Percentiles rank a stretch among this genome's conserved stretches.
phyloP scores from a whole-genome alignment of 2,113 vertebrate species.

The Eublepharis macularius region DNA sequence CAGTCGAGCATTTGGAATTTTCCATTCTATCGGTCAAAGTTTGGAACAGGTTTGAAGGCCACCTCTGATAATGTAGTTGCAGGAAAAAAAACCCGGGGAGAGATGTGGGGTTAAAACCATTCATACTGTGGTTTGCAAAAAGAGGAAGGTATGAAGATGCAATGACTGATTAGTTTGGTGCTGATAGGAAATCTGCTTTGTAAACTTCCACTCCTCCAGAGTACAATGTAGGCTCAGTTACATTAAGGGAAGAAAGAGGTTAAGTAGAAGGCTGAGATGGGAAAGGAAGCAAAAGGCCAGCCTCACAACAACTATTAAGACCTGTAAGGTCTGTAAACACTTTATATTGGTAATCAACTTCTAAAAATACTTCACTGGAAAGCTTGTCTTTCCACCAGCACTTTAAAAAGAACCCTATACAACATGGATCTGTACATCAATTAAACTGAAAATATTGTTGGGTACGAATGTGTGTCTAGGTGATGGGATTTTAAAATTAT shows the following conservation, averaged over 20 bases:
- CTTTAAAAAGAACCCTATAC: neutral
- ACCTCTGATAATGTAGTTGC: neutral
- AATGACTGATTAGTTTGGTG: neutral
- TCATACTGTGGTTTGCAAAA: neutral
- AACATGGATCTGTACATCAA: neutral
- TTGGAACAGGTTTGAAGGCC: neutral
- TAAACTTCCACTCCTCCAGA: neutral
- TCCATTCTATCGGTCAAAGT: neutral
- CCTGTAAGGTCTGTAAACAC: neutral
- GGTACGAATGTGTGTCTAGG: neutral
- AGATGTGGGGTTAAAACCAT: neutral
- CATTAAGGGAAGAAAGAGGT: neutral
- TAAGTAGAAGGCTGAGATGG: neutral
- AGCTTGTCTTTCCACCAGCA: neutral
- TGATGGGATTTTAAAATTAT: neutral
- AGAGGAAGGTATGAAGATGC: neutral
- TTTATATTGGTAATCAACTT: neutral
- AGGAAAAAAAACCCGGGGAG: neutral
- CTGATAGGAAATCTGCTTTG: neutral
- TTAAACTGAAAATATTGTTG: neutral
- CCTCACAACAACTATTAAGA: neutral
- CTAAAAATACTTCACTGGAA: neutral
- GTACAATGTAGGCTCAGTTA: neutral
- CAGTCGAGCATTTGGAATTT: neutral
- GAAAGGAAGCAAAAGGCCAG: accelerated